These are phyloP conservation scores for Archivesica marissinica DNA, from an alignment of 1,140 invertebrate species.

Conservation along the genomic window DNA sequence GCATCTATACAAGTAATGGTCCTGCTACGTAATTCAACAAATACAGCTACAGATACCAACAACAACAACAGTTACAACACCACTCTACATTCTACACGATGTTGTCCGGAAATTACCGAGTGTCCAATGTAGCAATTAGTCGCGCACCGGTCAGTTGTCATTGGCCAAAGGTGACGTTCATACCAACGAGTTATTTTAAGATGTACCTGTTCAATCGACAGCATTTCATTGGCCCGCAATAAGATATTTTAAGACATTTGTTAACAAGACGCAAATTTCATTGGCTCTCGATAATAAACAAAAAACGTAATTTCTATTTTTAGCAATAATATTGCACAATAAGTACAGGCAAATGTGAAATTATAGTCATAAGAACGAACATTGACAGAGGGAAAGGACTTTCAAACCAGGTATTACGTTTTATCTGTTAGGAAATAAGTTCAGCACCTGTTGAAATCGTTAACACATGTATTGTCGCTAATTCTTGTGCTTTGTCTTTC, in stretches of 20 bases:
- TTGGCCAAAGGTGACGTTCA: slow-evolving; percentile 50
- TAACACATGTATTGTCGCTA: neutral
- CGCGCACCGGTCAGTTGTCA: neutral
- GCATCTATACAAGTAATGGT: no score
- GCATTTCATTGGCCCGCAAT: slow-evolving; percentile 14
- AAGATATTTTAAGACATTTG: slow-evolving; percentile 25
- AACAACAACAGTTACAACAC: no score
- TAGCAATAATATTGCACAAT: slow-evolving; percentile 60
- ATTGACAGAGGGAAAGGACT: slow-evolving; percentile 53
- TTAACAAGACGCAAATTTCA: neutral
- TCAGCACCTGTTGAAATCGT: neutral
- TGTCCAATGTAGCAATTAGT: no score
- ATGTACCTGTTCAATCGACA: neutral
- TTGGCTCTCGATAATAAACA: neutral
- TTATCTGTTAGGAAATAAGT: slow-evolving; percentile 5
- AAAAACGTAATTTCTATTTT: slow-evolving; percentile 42
- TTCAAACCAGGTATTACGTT: slow-evolving; percentile 52
- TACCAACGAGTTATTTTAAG: slow-evolving; percentile 32
- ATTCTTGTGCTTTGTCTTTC: neutral
- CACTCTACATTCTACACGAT: no score
- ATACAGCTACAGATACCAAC: no score
- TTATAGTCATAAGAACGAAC: slow-evolving; percentile 53
- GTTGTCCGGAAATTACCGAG: no score
- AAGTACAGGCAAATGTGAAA: slow-evolving; percentile 39
- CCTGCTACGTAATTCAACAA: no score